Percentiles rank a stretch among this genome's conserved stretches.
These are phyloP conservation scores for Astropecten irregularis DNA, from an alignment of 53 echinoderm and acorn worm species.

Conservation along the genomic window DNA sequence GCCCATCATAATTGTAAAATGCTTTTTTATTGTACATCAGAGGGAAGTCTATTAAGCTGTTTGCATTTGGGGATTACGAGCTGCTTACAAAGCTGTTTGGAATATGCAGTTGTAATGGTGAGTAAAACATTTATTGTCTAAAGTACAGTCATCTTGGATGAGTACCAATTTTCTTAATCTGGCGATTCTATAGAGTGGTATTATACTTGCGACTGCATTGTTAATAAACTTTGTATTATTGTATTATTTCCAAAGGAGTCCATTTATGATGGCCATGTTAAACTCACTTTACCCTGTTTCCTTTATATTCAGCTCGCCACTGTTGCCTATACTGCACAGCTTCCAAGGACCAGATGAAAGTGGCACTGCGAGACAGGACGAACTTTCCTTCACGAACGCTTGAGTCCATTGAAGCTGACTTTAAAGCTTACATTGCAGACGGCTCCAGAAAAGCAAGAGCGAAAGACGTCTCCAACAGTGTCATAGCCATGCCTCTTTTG, in stretches of 20 bases:
- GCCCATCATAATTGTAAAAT: too few relatives aligned
- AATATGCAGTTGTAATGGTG: conserved; percentile 50
- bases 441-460: background rate
- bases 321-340: conserved; percentile 51
- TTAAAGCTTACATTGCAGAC: conserved; percentile 12
- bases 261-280: background rate
- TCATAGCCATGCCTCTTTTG: background rate
- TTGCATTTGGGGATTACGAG: conserved; percentile 47
- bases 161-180: too few relatives aligned
- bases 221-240: too few relatives aligned
- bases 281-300: too few relatives aligned
- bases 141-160: background rate
- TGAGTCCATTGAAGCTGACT: conserved; percentile 7
- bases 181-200: too few relatives aligned
- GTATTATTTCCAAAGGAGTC: too few relatives aligned
- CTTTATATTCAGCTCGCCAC: conserved; percentile 34
- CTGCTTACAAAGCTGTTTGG: conserved; percentile 37
- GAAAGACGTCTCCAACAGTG: conserved; percentile 8
- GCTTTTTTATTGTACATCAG: background rate
- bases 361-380: background rate
- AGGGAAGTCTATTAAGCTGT: conserved; percentile 9
- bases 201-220: too few relatives aligned
- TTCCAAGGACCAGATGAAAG: conserved; percentile 22
- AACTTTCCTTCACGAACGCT: background rate
- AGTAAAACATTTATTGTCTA: background rate